Evolutionary conservation across 2,797 vertebrate species (phyloP).

Genomic region (Sitta carolinensis): DNA sequence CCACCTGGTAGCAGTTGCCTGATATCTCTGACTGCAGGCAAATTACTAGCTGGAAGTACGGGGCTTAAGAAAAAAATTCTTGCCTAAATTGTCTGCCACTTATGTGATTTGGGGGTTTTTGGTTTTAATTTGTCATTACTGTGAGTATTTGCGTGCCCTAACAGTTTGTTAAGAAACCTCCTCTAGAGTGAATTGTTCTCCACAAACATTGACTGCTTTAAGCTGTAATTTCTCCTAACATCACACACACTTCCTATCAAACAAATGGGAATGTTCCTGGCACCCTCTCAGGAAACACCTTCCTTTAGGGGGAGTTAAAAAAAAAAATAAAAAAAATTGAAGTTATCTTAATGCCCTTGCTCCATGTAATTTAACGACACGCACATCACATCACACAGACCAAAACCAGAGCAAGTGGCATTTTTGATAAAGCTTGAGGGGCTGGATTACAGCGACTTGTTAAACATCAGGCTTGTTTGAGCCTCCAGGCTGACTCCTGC

Average conservation of each 20-base stretch:
- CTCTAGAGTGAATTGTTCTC: not conserved
- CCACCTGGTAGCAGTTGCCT: not conserved
- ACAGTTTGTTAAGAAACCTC: not conserved
- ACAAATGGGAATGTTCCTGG: not conserved
- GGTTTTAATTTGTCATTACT: not conserved
- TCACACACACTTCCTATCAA: constrained; percentile 34
- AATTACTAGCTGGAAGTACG: not conserved
- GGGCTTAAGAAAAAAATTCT: not conserved
- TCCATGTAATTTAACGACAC: not conserved
- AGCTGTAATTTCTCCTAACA: constrained; percentile 2
- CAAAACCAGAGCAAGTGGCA: not conserved
- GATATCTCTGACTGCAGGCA: not conserved
- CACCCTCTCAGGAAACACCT: constrained; percentile 22
- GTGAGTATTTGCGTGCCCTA: not conserved
- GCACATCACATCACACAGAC: not conserved
- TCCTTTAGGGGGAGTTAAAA: not conserved
- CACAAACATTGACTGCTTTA: not conserved
- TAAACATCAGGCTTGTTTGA: not conserved
- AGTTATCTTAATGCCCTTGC: not conserved
- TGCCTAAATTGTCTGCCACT: not conserved
- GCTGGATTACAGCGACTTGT: not conserved
- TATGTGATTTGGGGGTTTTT: rapidly evolving
- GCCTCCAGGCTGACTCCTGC: not conserved
- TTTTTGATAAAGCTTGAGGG: not conserved
- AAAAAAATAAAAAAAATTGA: not conserved